A percentile compares a stretch with the other conserved stretches of the same genome.
Evolutionary conservation across 2,797 vertebrate genomes (phyloP).

Genomic region (Microcaecilia unicolor): DNA sequence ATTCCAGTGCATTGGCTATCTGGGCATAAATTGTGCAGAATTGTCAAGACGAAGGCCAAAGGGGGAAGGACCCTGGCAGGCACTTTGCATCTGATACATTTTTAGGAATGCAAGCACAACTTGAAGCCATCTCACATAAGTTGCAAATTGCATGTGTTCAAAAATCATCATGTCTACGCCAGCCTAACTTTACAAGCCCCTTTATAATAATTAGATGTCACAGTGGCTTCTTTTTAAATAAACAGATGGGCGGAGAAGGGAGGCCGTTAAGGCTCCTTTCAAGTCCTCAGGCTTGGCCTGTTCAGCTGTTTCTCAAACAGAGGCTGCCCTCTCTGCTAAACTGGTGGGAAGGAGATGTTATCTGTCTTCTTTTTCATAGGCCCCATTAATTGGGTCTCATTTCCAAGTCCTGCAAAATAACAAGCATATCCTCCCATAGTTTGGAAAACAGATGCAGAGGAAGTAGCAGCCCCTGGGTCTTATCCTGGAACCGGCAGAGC

Average conservation of each 20-base stretch:
- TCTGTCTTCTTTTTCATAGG: constrained; percentile 48
- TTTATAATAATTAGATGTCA: constrained; percentile 75
- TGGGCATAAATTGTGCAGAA: constrained; percentile 41
- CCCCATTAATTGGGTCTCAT: constrained; percentile 69
- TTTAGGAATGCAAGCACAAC: constrained; percentile 43
- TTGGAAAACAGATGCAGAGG: constrained; percentile 52
- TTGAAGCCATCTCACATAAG: constrained; percentile 62
- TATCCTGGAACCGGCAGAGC: constrained; percentile 40
- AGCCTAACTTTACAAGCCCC: constrained; percentile 53
- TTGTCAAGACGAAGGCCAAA: constrained; percentile 39
- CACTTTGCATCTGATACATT: constrained; percentile 31
- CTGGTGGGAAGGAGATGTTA: constrained; percentile 56
- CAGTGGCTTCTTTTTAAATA: constrained; percentile 84
- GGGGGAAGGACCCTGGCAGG: constrained; percentile 54
- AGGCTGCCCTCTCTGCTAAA: constrained; percentile 54
- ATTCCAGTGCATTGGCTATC: constrained; percentile 34
- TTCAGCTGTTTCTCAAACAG: constrained; percentile 56
- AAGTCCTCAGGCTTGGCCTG: constrained; percentile 40
- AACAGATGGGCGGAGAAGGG: constrained; percentile 72
- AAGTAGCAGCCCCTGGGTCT: constrained; percentile 46
- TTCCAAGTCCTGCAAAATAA: constrained; percentile 66
- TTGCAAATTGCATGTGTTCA: constrained; percentile 62
- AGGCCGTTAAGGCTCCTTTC: constrained; percentile 61
- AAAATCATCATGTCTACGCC: constrained; percentile 60
- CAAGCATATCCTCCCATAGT: constrained; percentile 37